These are phyloP conservation scores for Pseudochirops corinnae DNA, from an alignment of 2,797 vertebrate genomes.

Conservation along the genomic window DNA sequence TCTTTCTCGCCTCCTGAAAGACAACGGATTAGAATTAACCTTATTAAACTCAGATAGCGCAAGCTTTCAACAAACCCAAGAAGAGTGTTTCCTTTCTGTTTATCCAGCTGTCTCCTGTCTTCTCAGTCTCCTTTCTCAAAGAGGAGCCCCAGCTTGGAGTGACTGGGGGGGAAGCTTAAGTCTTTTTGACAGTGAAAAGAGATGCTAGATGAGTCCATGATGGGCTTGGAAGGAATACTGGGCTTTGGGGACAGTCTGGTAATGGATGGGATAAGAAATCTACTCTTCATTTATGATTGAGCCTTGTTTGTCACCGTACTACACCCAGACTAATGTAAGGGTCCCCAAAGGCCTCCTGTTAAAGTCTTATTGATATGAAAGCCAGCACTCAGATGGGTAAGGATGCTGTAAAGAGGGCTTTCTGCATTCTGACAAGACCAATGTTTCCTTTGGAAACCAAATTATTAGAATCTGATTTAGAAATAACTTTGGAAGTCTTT, in stretches of 20 bases:
- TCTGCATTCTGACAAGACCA: background rate
- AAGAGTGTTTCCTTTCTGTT: constrained; percentile 1
- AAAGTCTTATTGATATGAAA: background rate
- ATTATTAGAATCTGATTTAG: background rate
- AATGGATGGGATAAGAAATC: background rate
- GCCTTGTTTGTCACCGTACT: background rate
- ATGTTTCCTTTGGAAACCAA: background rate
- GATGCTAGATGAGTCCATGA: background rate
- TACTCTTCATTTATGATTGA: too few species aligned
- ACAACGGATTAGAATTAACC: background rate
- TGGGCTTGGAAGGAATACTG: background rate
- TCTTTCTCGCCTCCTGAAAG: constrained; percentile 11
- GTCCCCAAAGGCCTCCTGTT: background rate
- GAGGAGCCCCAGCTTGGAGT: too few species aligned
- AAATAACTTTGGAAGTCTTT: background rate
- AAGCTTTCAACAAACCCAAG: background rate
- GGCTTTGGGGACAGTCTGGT: background rate
- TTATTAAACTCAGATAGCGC: constrained; percentile 17
- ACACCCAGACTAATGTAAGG: background rate
- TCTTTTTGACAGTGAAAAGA: background rate
- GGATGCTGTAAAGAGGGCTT: background rate
- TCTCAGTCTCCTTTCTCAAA: background rate
- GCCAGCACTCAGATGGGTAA: background rate
- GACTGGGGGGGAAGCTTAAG: background rate
- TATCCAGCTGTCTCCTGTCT: background rate